A percentile compares a stretch with the other conserved stretches of the same genome.
phyloP scores from a whole-genome alignment of 2,888 invertebrate genomes.

The Meghimatium bilineatum region DNA sequence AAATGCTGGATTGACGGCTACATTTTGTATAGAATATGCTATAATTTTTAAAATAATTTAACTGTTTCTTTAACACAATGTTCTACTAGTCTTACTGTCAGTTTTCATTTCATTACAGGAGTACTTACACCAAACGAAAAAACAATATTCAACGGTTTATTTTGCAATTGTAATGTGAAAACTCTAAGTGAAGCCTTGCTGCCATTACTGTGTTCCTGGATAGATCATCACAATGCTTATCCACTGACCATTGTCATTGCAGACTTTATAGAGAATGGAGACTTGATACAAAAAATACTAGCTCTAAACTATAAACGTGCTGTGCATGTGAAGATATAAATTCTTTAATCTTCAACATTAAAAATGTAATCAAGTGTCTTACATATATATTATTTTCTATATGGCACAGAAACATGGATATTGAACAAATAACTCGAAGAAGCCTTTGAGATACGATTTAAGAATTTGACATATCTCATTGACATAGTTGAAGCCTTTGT shows the following conservation, averaged over 20 bases:
- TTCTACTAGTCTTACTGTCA: not conserved
- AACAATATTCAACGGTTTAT: slow-evolving; percentile 25
- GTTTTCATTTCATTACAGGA: slow-evolving; percentile 9
- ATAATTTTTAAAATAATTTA: too few relatives aligned
- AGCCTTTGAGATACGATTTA: too few relatives aligned
- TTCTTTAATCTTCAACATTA: too few relatives aligned
- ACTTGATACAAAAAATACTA: slow-evolving; percentile 31
- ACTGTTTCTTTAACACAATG: not conserved
- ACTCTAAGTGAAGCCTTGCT: slow-evolving; percentile 25
- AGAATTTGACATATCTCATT: too few relatives aligned
- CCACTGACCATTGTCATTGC: slow-evolving; percentile 5
- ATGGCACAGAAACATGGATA: too few relatives aligned
- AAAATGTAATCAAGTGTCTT: too few relatives aligned
- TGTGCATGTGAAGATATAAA: not conserved
- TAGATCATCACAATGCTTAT: not conserved
- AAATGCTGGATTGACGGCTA: too few relatives aligned
- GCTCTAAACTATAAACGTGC: slow-evolving; percentile 35
- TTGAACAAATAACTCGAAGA: too few relatives aligned
- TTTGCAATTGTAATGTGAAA: not conserved
- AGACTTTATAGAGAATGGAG: slow-evolving; percentile 44
- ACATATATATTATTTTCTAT: too few relatives aligned
- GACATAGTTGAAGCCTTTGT: too few relatives aligned
- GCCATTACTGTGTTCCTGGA: not conserved
- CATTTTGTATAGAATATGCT: too few relatives aligned
- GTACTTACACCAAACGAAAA: slow-evolving; percentile 38